phyloP scores from a whole-genome alignment of 2,797 vertebrate species.

The Pangasius krempfi region DNA sequence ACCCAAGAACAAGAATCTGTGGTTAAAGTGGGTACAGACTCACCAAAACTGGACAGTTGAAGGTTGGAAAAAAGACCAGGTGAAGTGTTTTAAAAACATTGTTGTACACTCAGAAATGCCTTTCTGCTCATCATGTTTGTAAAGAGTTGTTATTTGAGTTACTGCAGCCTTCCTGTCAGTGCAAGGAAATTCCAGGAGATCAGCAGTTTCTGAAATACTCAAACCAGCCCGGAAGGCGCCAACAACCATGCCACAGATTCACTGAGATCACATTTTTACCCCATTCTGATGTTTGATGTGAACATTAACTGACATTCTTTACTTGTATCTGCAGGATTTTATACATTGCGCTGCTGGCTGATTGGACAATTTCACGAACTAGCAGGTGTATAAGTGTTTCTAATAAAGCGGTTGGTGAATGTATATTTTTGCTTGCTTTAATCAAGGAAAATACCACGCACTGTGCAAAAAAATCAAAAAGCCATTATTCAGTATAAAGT shows the following conservation, averaged over 20 bases:
- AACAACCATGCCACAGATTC: background rate
- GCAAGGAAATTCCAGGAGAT: background rate
- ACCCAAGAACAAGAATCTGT: background rate
- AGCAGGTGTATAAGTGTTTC: background rate
- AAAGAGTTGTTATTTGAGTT: background rate
- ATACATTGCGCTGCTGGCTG: no score
- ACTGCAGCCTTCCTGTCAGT: background rate
- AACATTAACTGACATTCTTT: background rate
- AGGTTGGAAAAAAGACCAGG: background rate
- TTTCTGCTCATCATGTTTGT: conserved; percentile 3
- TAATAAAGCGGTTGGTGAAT: background rate
- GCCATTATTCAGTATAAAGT: background rate
- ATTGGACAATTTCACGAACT: background rate
- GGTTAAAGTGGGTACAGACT: background rate
- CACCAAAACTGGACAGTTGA: background rate
- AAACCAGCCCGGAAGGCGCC: background rate
- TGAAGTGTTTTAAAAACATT: background rate
- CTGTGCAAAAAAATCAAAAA: background rate
- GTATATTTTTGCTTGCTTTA: background rate
- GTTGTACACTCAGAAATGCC: background rate
- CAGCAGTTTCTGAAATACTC: background rate
- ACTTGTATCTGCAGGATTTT: background rate
- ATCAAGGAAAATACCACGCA: background rate
- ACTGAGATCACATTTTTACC: background rate
- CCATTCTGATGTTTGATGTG: background rate